phyloP scores from a whole-genome alignment of 2,888 invertebrate species.

The Hydrotaea diabolus region DNA sequence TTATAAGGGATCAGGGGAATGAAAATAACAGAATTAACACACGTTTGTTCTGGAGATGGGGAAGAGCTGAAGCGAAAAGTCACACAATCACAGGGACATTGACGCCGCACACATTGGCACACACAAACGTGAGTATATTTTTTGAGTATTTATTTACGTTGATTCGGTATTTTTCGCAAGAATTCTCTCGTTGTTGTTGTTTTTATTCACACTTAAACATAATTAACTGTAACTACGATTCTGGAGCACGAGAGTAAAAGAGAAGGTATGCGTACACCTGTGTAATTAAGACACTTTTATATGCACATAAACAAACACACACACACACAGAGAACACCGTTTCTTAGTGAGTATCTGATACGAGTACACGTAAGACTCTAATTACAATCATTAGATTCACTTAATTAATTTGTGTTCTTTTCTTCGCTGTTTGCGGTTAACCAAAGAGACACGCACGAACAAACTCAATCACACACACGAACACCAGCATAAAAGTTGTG shows the following conservation, averaged over 20 bases:
- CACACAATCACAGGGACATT: not conserved
- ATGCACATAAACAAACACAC: not conserved
- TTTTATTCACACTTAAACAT: not conserved
- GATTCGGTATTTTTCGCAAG: not conserved
- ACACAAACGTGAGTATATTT: not conserved
- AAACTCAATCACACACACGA: not conserved
- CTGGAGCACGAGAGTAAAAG: not conserved
- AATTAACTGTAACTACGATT: not conserved
- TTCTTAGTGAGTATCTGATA: no score
- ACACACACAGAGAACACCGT: not conserved
- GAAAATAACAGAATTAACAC: not conserved
- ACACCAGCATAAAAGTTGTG: not conserved
- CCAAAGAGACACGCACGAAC: not conserved
- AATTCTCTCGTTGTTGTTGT: not conserved
- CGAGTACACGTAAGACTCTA: not conserved
- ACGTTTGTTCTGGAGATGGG: not conserved
- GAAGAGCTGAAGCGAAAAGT: not conserved
- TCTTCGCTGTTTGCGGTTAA: not conserved
- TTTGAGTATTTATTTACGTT: no score
- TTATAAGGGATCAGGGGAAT: not conserved
- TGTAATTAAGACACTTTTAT: not conserved
- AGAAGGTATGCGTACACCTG: not conserved
- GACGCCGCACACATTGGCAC: no score
- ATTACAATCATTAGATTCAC: slow-evolving; percentile 15
- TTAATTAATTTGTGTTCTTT: slow-evolving; percentile 12